Conservation (phyloP, 2,888 invertebrate genomes). For the Scelioninae gen. 2 region DNA sequence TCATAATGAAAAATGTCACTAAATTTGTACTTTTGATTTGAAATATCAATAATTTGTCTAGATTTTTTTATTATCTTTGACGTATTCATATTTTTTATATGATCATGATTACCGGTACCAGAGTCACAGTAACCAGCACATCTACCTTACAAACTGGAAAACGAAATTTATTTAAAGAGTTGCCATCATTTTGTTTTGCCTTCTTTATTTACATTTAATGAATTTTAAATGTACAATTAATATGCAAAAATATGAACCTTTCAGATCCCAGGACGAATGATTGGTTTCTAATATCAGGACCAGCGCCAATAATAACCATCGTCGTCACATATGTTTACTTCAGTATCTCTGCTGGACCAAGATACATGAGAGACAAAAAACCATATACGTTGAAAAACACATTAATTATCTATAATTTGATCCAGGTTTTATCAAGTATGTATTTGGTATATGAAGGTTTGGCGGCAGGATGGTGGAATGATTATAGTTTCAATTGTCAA, state of each 20-base stretch:
- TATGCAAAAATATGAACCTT: conserved; percentile 64
- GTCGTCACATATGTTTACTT: conserved; percentile 83
- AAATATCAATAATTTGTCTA: too few species aligned
- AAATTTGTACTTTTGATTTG: too few species aligned
- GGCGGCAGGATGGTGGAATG: conserved; percentile 74
- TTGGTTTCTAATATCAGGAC: conserved; percentile 85
- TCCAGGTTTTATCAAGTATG: conserved; percentile 89
- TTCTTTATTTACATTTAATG: too few species aligned
- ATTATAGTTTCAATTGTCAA: conserved; percentile 85
- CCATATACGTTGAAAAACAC: conserved; percentile 87
- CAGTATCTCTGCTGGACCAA: conserved; percentile 86
- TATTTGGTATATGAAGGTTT: conserved; percentile 83
- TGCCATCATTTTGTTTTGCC: too few species aligned
- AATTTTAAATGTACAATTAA: too few species aligned
- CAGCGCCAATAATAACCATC: conserved; percentile 82
- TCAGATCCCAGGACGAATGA: conserved; percentile 82
- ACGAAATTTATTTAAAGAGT: too few species aligned
- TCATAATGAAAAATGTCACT: too few species aligned
- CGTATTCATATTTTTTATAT: too few species aligned
- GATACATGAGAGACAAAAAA: conserved; percentile 90
- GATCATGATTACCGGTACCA: too few species aligned
- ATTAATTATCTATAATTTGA: conserved; percentile 89
- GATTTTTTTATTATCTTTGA: too few species aligned
- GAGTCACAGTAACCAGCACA: too few species aligned
- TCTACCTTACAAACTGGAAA: too few species aligned